Base-by-base conservation (phyloP, 2,888 invertebrate species). In the Omphaloscelis lunosa region DNA sequence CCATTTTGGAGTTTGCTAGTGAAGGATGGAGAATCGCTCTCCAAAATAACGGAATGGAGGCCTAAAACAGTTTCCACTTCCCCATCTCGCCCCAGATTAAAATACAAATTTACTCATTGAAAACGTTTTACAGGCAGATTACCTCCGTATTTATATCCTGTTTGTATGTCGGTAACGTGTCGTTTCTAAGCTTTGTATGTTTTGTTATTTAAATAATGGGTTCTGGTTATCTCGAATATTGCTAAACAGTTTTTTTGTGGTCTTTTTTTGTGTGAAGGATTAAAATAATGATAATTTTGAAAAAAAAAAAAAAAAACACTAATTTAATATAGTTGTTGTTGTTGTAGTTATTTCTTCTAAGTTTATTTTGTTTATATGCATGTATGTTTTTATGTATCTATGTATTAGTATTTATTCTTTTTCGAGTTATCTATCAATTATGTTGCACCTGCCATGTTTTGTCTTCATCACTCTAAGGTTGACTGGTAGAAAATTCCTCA, bases 71-170 rank as follows among this genome's bases (percentile, higher is more conserved):
- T 84, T 78, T 70, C 61, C 78, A 82, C 86, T 83, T 82, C 82
- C 88, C 88, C 89, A 83, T 86, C 81, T 72, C 56, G 56, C 67
- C 82, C 86, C 88, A 93, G 93, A 95, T 94, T 95, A 94, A 95
- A 95, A 94, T 93, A 94, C 93, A 94, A 94, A 94, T 94, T 93
- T 91, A 93, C 93, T 94, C 94, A 94, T 94, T 94, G 94, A 93
- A 94, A 93, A 90, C 93, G 93, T 92, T 94, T 93, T 92, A 91
- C 91, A 91, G 91, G 86, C 85, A 92, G 93, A 93, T 94, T 93
- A 94, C 92, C 89, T 89, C 82, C 80, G 89, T 90, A 92, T 93
- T 93, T 93, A 92, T 93, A 90, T 89, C 86, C 89, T 75, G 58
- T 72, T 82, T 80, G 66, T 83, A 68, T 70, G 75, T 75, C 72